These are phyloP conservation scores for Wiebesia pumilae DNA, from an alignment of 1,140 invertebrate species.

Conservation along the genomic window DNA sequence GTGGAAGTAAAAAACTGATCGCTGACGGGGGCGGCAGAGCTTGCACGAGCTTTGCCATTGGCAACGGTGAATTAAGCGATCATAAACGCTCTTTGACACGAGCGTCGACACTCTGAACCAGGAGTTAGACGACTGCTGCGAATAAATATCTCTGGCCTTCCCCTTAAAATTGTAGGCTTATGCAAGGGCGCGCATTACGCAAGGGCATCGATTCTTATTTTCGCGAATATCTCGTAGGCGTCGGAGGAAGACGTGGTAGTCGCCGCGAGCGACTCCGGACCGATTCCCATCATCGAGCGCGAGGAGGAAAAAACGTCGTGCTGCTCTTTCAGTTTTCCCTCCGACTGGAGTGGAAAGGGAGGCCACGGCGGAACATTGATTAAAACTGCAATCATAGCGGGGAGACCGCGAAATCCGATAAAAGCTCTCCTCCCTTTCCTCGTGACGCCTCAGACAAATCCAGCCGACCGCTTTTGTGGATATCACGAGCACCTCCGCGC, in stretches of 20 bases:
- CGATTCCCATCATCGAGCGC: no score
- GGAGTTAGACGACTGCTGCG: no score
- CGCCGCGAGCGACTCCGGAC: neutral
- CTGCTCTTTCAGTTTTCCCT: no score
- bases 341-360: neutral
- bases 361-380: conserved; percentile 48
- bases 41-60: neutral
- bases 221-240: neutral
- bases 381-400: conserved; percentile 55
- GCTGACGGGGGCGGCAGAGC: neutral
- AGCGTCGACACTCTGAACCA: neutral
- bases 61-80: neutral
- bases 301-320: no score
- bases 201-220: neutral
- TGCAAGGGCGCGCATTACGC: no score
- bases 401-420: conserved; percentile 54
- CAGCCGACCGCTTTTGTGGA: neutral
- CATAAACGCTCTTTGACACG: conserved; percentile 16
- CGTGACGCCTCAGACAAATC: neutral
- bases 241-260: neutral
- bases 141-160: neutral
- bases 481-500: neutral
- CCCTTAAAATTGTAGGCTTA: neutral
- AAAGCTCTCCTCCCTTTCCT: conserved; percentile 33
- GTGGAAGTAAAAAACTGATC: neutral